Conservation (phyloP, 2,797 vertebrate species). For the Hozukius guyotensis region DNA sequence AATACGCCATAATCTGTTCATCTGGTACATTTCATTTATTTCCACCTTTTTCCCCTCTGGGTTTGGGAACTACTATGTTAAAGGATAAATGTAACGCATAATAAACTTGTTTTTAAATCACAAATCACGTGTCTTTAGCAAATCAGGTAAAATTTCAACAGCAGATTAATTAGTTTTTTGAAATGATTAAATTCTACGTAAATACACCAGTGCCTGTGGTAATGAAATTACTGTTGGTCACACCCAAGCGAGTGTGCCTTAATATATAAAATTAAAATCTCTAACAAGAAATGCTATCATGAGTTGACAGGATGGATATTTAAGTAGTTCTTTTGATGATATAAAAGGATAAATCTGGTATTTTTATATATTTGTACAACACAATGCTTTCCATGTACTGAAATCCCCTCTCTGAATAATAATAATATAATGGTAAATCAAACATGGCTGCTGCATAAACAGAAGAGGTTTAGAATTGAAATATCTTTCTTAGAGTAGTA, state of each 20-base stretch:
- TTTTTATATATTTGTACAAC: background rate
- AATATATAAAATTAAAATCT: background rate
- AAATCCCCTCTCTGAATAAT: background rate
- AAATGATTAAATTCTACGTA: background rate
- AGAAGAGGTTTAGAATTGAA: background rate
- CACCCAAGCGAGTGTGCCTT: background rate
- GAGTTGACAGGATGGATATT: background rate
- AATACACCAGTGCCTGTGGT: background rate
- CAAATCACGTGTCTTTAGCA: background rate
- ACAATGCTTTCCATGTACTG: background rate
- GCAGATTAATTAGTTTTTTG: background rate
- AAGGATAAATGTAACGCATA: background rate
- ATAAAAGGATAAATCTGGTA: background rate
- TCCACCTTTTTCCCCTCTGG: background rate
- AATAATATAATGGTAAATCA: background rate
- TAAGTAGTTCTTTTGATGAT: background rate
- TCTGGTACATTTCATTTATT: background rate
- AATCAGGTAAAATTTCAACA: background rate
- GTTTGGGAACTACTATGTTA: background rate
- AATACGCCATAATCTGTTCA: too few relatives aligned
- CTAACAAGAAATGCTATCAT: background rate
- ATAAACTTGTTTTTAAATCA: rapidly evolving
- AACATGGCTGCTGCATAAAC: background rate
- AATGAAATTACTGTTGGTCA: background rate
- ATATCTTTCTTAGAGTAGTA: background rate